Base-by-base conservation (phyloP, 2,888 invertebrate genomes). In the Ecdyonurus torrentis region DNA sequence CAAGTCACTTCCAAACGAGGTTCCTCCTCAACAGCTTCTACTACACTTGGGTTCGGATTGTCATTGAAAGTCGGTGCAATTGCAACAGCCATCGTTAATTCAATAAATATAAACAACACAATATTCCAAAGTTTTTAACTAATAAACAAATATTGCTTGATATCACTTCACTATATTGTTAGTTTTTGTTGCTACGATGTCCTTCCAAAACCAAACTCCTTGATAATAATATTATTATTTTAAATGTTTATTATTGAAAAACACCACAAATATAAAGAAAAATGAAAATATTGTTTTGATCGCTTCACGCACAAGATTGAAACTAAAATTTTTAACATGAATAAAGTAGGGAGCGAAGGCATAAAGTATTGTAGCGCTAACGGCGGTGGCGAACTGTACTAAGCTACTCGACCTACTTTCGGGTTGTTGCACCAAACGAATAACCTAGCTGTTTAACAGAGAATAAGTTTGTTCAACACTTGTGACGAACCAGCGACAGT, bases 401-500 rank as follows among this genome's bases (percentile, higher is more conserved):
- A 55, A 18, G n/a, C 19, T 7, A 20, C n/a, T 55, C 37, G 55
- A 55, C 55, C 55, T 55, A 55, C 7, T 55, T 55, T 10, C 22
- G 55, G 55, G 55, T 55, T 55, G 55, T 55, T 55, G 55, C 55
- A 55, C 55, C 55, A 55, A 55, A 37, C 37, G 37, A 37, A 37
- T 37, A 37, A 37, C 37, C 37, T 37, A 37, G 37, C 37, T 37
- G 37, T 37, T 37, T 37, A 37, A 37, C 37, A 37, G 37, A 37
- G 37, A 37, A 37, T 37, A 37, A 37, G 37, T 37, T 37, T 37
- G 37, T 37, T 37, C 37, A 37, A 37, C 37, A 37, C 37, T 37
- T 37, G 37, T 37, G 37, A 37, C 37, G 37, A 37, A 15, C 37
- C 37, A 37, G 37, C 37, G 37, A 37, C 37, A 37, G 37, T 37